A percentile compares a stretch with the other conserved stretches of the same genome.
Conservation (phyloP, 2,888 invertebrate species). For the Tinea semifulvella region DNA sequence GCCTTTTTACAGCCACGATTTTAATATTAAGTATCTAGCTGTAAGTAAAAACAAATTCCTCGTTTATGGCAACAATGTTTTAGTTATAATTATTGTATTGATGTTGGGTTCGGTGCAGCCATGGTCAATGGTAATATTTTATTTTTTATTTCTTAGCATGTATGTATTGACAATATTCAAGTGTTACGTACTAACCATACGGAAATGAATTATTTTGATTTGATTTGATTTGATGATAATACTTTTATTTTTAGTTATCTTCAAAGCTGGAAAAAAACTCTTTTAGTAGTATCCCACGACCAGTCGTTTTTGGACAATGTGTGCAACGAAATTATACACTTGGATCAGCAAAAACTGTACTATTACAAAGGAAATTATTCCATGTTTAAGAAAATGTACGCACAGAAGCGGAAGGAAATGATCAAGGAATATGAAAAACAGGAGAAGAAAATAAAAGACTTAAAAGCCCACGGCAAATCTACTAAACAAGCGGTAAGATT, state of each 20-base stretch:
- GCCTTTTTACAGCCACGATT: no score
- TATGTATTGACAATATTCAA: no score
- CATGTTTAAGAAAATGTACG: conserved; percentile 98
- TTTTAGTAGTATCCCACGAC: conserved; percentile 98
- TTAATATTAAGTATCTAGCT: no score
- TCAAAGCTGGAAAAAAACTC: conserved; percentile 98
- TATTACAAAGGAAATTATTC: conserved; percentile 99
- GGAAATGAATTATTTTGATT: no score
- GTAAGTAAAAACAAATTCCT: no score
- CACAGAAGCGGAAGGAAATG: conserved; percentile 94
- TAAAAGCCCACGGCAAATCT: conserved; percentile 95
- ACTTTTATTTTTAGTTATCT: conserved; percentile 82
- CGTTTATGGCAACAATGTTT: no score
- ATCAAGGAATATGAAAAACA: conserved; percentile 98
- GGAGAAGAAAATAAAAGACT: conserved; percentile 92
- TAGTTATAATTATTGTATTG: no score
- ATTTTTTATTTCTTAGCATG: no score
- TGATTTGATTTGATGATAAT: no score
- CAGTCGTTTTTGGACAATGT: conserved; percentile 99
- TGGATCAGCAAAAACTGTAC: conserved; percentile 92
- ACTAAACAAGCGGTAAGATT: conserved; percentile 90
- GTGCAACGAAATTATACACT: conserved; percentile 97
- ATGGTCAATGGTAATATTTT: no score
- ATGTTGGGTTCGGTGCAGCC: no score
- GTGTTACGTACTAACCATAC: no score